phyloP scores from a whole-genome alignment of 2,797 vertebrate species.

The Aythya fuligula region DNA sequence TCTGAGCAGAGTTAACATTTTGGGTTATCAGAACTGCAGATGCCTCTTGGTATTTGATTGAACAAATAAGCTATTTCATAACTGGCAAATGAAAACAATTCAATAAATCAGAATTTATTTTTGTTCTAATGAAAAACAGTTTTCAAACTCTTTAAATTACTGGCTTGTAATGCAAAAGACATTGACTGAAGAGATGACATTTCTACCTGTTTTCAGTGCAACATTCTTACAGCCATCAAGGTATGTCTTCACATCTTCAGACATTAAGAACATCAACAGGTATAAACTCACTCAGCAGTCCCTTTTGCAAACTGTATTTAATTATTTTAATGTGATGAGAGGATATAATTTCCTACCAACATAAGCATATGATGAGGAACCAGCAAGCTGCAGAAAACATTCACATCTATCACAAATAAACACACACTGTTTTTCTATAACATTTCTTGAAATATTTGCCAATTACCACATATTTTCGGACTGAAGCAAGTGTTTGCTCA shows the following conservation, averaged over 20 bases:
- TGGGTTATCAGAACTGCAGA: conserved; percentile 26
- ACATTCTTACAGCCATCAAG: background rate
- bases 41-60: conserved; percentile 16
- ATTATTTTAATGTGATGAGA: background rate
- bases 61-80: conserved; percentile 47
- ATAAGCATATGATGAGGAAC: background rate
- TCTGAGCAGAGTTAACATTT: conserved; percentile 30
- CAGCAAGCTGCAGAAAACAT: background rate
- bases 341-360: background rate
- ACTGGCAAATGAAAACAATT: conserved; percentile 26
- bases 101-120: conserved; percentile 34
- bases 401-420: background rate
- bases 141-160: conserved; percentile 11
- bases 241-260: no score
- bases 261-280: background rate
- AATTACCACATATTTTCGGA: background rate
- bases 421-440: background rate
- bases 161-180: background rate
- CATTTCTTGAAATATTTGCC: background rate
- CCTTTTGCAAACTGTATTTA: background rate
- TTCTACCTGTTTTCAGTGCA: background rate
- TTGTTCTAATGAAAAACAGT: conserved; percentile 25
- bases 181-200: background rate
- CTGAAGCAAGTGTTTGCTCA: conserved; percentile 22
- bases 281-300: background rate